Percentiles rank a stretch among this genome's conserved stretches.
These are phyloP conservation scores for Gymnogyps californianus DNA, from an alignment of 2,113 vertebrate genomes.

Conservation along the genomic window DNA sequence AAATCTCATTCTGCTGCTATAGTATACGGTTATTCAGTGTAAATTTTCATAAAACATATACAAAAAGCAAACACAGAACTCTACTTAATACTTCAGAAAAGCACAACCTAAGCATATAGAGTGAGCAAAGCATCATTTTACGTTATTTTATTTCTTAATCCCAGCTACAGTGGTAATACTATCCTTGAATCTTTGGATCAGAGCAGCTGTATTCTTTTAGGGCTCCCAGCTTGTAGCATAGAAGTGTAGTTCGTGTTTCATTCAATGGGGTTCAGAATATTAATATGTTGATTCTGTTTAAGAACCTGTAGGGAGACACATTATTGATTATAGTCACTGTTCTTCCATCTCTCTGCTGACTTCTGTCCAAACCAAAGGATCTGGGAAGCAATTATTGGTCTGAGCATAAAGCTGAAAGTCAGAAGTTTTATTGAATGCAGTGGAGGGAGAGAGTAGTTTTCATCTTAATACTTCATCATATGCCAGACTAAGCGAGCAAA, in stretches of 20 bases:
- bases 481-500: background rate
- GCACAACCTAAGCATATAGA: background rate
- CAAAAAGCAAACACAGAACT: background rate
- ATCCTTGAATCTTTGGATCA: background rate
- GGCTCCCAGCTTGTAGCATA: rapidly evolving
- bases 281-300: background rate
- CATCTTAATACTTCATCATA: background rate
- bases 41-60: background rate
- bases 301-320: background rate
- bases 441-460: background rate
- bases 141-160: background rate
- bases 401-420: background rate
- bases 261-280: background rate
- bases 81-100: background rate
- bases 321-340: background rate
- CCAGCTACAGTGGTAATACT: background rate
- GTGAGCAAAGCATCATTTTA: background rate
- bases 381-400: background rate
- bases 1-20: background rate
- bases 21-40: background rate
- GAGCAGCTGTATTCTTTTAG: background rate
- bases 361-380: background rate
- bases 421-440: background rate
- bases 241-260: background rate
- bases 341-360: background rate